A percentile compares a stretch with the other conserved stretches of the same genome.
These are phyloP conservation scores for Alentia gelatinosa DNA, from an alignment of 2,888 invertebrate species.

Conservation along the genomic window DNA sequence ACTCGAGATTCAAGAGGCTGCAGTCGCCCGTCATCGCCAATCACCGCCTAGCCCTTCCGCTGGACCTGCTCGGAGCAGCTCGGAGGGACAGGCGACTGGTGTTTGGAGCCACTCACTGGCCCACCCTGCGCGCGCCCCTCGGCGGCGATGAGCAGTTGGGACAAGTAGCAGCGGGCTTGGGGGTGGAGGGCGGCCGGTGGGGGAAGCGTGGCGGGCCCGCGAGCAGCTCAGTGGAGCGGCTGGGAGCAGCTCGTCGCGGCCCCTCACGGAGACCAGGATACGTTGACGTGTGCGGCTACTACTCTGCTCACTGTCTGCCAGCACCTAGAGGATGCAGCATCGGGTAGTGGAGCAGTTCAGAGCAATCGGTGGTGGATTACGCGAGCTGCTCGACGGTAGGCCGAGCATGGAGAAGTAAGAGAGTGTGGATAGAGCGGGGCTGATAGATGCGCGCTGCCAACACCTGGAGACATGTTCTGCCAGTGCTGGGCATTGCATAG, in stretches of 20 bases:
- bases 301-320: background rate
- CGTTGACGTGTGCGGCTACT: too few relatives aligned
- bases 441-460: background rate
- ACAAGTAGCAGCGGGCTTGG: background rate
- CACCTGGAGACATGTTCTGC: background rate
- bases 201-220: background rate
- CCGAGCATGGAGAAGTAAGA: too few relatives aligned
- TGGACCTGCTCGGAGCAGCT: background rate
- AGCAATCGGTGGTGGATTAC: background rate
- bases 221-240: background rate
- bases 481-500: background rate
- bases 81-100: background rate
- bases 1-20: too few relatives aligned
- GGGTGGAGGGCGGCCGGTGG: background rate
- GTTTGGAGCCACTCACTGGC: background rate
- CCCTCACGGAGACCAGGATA: too few relatives aligned
- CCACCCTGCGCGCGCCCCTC: too few relatives aligned
- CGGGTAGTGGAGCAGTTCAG: background rate
- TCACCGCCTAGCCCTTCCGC: background rate
- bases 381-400: background rate
- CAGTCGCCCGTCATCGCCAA: background rate
- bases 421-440: background rate
- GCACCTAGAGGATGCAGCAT: background rate
- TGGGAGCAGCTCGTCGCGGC: too few relatives aligned
- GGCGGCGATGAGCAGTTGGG: background rate